phyloP scores from a whole-genome alignment of 2,797 vertebrate genomes.

The Lacerta viridis region DNA sequence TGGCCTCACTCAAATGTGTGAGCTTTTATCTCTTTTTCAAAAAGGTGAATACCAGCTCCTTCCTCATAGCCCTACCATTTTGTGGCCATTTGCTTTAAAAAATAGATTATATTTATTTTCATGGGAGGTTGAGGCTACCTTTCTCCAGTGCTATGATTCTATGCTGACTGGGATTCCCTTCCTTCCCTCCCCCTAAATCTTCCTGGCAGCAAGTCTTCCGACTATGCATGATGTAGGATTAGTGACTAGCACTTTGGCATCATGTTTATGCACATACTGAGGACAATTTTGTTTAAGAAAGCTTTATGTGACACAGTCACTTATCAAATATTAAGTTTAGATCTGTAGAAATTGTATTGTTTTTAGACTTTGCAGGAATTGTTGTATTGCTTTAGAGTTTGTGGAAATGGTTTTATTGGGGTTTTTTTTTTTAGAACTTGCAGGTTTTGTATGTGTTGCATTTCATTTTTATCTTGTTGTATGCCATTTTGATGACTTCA shows the following conservation, averaged over 20 bases:
- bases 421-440: too few relatives aligned
- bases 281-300: too few relatives aligned
- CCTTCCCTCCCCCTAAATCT: neutral
- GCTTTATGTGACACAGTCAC: too few relatives aligned
- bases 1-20: neutral
- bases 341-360: too few relatives aligned
- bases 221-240: neutral
- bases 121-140: neutral
- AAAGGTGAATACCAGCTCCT: constrained; percentile 4
- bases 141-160: neutral
- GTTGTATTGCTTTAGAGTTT: too few relatives aligned
- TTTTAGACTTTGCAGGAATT: too few relatives aligned
- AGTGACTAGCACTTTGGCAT: neutral
- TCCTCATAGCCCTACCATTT: neutral
- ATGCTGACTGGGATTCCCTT: neutral
- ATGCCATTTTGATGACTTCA: too few relatives aligned
- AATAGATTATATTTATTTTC: neutral
- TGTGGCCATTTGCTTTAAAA: neutral
- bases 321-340: too few relatives aligned
- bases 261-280: too few relatives aligned
- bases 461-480: too few relatives aligned
- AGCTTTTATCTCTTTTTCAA: neutral
- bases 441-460: too few relatives aligned
- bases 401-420: too few relatives aligned
- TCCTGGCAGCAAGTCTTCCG: neutral